Evolutionary conservation across 2,888 invertebrate genomes (phyloP), one percentile per base, ranked within the genome.

Genomic region (Eurytoma adleriae): DNA sequence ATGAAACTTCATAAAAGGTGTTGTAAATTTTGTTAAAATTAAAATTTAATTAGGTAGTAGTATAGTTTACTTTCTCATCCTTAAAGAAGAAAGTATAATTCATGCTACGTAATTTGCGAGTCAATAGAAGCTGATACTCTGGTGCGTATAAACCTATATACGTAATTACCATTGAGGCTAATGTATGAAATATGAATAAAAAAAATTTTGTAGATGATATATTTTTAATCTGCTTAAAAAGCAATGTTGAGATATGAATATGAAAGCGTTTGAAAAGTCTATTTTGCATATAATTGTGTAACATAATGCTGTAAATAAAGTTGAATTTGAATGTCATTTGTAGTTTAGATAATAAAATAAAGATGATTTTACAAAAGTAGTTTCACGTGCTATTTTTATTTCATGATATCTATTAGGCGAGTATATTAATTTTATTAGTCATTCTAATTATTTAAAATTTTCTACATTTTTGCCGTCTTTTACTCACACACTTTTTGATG

Each of bases 51-150:
- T 40, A 40, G 40, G 40, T 10, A 10, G 40, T 40, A 40, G 40
- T 40, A 40, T 40, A 40, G 40, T 40, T 40, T 40, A 40, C 40
- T 57, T 69, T 79, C 79, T 79, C 74, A 50, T 69, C 14, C 7
- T 30, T 7, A 27, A 48, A 64, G 79, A 79, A 79, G 79, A 79
- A 69, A 69, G 24, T 30, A 50, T 27, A 74, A 79, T 57, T 69
- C 69, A 16, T 30, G 57, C 48, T 16, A 24, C 14, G 18, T 73
- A 68, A 50, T 59, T 50, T 59, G 16, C 48, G 57, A 62, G 20
- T 18, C n/a, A 30, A 27, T 50, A 16, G 24, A 52, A 40, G 40
- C 10, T 40, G 40, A 69, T 56, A 62, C 69, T 74, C 73, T 79
- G 73, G 74, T 79, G 20, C 69, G 69, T 79, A 74, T 69, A 69